Evolutionary conservation across 2,797 vertebrate species (phyloP).

Genomic region (Delichon dasypus): DNA sequence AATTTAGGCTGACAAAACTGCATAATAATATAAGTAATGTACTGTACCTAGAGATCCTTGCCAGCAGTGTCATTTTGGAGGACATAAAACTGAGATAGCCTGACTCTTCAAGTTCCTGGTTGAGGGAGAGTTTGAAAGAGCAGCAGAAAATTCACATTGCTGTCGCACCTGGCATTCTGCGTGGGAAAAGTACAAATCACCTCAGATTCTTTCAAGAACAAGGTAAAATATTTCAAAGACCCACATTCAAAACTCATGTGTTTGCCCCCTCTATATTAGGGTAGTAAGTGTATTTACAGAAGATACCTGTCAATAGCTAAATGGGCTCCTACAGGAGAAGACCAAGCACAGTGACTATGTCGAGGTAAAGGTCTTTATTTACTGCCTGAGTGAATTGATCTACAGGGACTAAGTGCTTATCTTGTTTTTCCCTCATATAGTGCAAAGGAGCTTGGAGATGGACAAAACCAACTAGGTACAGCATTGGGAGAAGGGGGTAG

Average conservation of each 20-base stretch:
- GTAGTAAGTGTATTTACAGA: not conserved
- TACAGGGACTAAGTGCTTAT: not conserved
- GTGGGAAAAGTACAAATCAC: not conserved
- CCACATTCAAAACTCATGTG: not conserved
- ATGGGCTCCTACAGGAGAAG: not conserved
- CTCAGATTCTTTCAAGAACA: not conserved
- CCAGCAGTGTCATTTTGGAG: not conserved
- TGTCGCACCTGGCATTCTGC: not conserved
- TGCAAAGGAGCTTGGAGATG: not conserved
- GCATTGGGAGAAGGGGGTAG: not conserved
- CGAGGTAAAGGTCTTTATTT: not conserved
- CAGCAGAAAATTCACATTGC: not conserved
- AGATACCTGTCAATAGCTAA: not conserved
- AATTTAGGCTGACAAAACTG: slow-evolving; percentile 22
- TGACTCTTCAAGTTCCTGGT: not conserved
- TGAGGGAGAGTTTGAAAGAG: not conserved
- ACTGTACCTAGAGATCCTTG: slow-evolving; percentile 3
- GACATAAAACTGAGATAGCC: not conserved
- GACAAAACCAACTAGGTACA: not conserved
- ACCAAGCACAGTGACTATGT: not conserved
- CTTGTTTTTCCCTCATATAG: not conserved
- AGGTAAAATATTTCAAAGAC: not conserved
- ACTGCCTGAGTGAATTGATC: not conserved
- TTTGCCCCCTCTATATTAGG: not conserved
- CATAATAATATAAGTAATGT: not conserved